These are phyloP conservation scores for Rhodophaea formosa DNA, from an alignment of 2,888 invertebrate genomes.

Conservation along the genomic window DNA sequence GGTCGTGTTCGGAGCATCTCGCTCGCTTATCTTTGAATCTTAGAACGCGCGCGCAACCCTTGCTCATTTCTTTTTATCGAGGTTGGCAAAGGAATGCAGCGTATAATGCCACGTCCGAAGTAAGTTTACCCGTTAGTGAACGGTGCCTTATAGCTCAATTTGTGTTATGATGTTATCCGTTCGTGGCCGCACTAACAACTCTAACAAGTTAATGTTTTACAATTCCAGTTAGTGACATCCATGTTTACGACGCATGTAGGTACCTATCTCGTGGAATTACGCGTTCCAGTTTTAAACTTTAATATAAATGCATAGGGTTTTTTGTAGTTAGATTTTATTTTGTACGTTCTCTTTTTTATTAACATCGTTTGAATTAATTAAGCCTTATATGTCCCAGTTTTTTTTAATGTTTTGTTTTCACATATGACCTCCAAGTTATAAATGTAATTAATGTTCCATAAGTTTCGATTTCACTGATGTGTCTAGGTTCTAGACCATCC, in stretches of 20 bases:
- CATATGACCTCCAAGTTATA: too few relatives aligned
- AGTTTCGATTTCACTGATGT: too few relatives aligned
- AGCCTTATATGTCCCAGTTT: neutral
- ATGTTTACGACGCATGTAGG: conserved; percentile 10
- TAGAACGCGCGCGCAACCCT: conserved; percentile 61
- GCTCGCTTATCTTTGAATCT: conserved; percentile 62
- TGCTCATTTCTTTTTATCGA: conserved; percentile 33
- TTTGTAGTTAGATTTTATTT: neutral
- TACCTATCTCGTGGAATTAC: neutral
- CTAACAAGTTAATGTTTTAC: conserved; percentile 13
- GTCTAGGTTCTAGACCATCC: too few relatives aligned
- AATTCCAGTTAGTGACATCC: conserved; percentile 15
- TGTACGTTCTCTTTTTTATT: neutral
- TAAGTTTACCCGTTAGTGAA: conserved; percentile 20
- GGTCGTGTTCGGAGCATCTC: conserved; percentile 52
- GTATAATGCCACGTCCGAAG: conserved; percentile 18
- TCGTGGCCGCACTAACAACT: conserved; percentile 22
- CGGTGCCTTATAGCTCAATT: conserved; percentile 42
- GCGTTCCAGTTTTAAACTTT: neutral
- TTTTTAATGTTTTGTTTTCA: too few relatives aligned
- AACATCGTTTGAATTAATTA: neutral
- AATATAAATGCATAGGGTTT: neutral
- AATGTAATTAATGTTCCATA: too few relatives aligned
- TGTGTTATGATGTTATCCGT: conserved; percentile 34
- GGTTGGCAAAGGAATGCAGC: conserved; percentile 37